Percentiles rank a stretch among this genome's conserved stretches.
phyloP scores from a whole-genome alignment of 2,888 invertebrate species.

The Orchesellides sinensis region DNA sequence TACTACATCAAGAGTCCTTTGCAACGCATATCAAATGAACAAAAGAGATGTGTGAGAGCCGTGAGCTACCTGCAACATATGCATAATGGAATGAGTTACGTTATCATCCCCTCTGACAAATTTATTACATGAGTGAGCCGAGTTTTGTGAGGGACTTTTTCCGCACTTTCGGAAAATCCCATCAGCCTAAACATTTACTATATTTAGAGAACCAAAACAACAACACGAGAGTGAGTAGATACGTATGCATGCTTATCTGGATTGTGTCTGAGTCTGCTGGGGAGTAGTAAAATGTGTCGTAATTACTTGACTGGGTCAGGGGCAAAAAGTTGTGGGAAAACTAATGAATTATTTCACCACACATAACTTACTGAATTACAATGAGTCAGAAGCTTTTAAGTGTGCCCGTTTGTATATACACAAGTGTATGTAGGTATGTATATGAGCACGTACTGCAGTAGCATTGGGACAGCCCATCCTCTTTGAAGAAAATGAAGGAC shows the following conservation, averaged over 20 bases:
- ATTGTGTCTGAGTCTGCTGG: background rate
- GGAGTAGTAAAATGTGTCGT: conserved; percentile 25
- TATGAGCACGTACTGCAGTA: conserved; percentile 19
- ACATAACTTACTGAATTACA: conserved; percentile 22
- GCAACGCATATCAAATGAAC: conserved; percentile 45
- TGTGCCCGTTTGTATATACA: background rate
- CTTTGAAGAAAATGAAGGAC: conserved; percentile 22
- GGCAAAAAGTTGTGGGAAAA: conserved; percentile 45
- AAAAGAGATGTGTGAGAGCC: background rate
- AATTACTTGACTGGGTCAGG: conserved; percentile 55
- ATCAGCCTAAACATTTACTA: background rate
- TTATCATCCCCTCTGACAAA: conserved; percentile 53
- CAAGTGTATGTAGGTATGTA: background rate
- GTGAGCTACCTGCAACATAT: conserved; percentile 50
- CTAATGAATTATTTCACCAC: conserved; percentile 56
- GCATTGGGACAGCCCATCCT: conserved; percentile 18
- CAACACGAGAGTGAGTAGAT: background rate
- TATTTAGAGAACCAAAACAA: too few relatives aligned
- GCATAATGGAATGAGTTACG: conserved; percentile 22
- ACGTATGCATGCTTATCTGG: background rate
- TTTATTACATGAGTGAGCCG: conserved; percentile 42
- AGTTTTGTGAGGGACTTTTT: conserved; percentile 18
- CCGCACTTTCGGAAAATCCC: conserved; percentile 53
- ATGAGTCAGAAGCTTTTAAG: background rate
- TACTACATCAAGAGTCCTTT: too few relatives aligned